Base-by-base conservation (phyloP, 2,113 vertebrate species). In the Alectura lathami region DNA sequence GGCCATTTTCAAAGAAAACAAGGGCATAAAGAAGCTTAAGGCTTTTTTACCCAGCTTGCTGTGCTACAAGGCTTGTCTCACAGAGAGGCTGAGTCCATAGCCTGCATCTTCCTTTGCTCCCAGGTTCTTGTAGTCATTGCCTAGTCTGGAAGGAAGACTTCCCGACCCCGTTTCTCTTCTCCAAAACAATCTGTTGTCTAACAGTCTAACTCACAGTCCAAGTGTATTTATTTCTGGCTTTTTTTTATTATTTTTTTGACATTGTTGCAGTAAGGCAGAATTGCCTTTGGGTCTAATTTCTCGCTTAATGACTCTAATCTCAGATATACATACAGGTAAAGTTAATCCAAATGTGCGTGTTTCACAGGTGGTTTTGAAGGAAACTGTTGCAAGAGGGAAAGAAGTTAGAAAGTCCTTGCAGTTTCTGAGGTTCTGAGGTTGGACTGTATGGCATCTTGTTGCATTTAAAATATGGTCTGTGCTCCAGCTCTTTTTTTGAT, bases 271-370 rank as follows among this genome's bases (percentile, higher is more conserved):
- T 48, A 48, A 84, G 34, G 29, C 32, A 60, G 68, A 91, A 64
- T 75, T 88, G 69, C 88, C 68, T 92, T 91, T 53, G 40, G 48
- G 50, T 91, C 45, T 80, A 48, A 67, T 89, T 88, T 94, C 74
- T 91, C 1, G 1, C 82, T 67, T 74, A 72, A 27, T 91, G 29
- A 14, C 73, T 92, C 70, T 89, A 53, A 63, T 89, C 74, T 89
- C 53, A 47, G 47, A 73, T 68, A 43, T 5, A 42, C 42, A 84
- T 77, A 53, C 32, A 78, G 64, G 34, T 95, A 70, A 75, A 84
- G 26, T 68, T 90, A 63, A 78, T 88, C 21, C 93, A 40, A 82
- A 70, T 69, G 18, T 8, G 4, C 9, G 3, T 57, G 22, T 68
- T 92, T 88, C 69, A 68, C 21, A 75, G 43, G 17, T 84, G 16